Percentiles rank a stretch among this genome's conserved stretches.
Conservation (phyloP, 2,113 vertebrate genomes). For the Aspiorhynchus laticeps region DNA sequence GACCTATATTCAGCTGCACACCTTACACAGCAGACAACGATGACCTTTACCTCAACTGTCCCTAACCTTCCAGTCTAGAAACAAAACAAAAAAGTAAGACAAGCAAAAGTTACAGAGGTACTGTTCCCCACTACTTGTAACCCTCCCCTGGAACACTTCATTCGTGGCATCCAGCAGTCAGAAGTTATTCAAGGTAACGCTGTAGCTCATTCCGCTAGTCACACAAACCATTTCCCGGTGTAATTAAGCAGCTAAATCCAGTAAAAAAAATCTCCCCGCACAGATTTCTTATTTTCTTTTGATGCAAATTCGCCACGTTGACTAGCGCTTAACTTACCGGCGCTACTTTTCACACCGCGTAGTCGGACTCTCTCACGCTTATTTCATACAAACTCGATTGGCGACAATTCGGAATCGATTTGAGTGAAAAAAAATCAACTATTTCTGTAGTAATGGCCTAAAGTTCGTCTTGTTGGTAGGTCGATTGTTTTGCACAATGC, state of each 20-base stretch:
- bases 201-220: neutral
- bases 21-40: constrained; percentile 47
- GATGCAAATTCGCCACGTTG: neutral
- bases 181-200: neutral
- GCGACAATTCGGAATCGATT: neutral
- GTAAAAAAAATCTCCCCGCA: too few species aligned
- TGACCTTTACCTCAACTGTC: constrained; percentile 66
- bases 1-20: constrained; percentile 19
- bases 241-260: too few species aligned
- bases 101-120: too few species aligned
- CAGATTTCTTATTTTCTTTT: neutral
- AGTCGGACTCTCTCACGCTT: neutral
- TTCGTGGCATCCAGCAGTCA: neutral
- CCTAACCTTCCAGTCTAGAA: constrained; percentile 58
- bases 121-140: too few species aligned
- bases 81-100: constrained; percentile 35
- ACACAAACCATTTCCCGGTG: too few species aligned
- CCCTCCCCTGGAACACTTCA: neutral
- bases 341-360: neutral
- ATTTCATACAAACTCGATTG: neutral
- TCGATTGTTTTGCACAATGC: neutral
- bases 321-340: neutral
- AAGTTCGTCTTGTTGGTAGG: neutral
- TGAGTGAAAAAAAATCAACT: neutral
- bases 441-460: neutral